Evolutionary conservation across 2,888 invertebrate genomes (phyloP).

Genomic region (Phortica okadai): DNA sequence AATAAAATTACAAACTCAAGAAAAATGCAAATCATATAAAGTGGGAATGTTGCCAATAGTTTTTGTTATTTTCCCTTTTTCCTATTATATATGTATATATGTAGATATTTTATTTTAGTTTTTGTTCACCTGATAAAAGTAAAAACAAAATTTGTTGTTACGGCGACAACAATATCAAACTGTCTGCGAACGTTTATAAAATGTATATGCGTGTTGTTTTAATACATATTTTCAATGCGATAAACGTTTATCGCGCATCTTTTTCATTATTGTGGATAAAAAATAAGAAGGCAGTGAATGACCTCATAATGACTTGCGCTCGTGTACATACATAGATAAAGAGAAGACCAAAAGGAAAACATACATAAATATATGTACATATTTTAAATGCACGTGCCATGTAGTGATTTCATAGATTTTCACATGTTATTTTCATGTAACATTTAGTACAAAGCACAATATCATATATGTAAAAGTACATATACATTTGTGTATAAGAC

Average conservation of each 20-base stretch:
- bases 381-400: background rate
- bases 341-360: too few relatives aligned
- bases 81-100: background rate
- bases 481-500: too few relatives aligned
- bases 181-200: background rate
- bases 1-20: background rate
- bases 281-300: conserved; percentile 4
- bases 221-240: background rate
- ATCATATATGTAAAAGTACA: too few relatives aligned
- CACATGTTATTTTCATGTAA: too few relatives aligned
- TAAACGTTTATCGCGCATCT: background rate
- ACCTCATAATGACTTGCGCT: background rate
- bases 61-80: background rate
- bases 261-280: background rate
- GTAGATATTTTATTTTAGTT: background rate
- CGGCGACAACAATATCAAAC: background rate
- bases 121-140: background rate
- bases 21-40: conserved; percentile 41
- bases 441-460: too few relatives aligned
- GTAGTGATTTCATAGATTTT: too few relatives aligned
- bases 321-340: background rate
- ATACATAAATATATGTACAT: background rate
- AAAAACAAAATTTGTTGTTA: background rate
- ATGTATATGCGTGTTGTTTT: background rate
- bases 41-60: conserved; percentile 40